These are phyloP conservation scores for Pachycephala philippinensis DNA, from an alignment of 2,113 vertebrate species.

Conservation along the genomic window DNA sequence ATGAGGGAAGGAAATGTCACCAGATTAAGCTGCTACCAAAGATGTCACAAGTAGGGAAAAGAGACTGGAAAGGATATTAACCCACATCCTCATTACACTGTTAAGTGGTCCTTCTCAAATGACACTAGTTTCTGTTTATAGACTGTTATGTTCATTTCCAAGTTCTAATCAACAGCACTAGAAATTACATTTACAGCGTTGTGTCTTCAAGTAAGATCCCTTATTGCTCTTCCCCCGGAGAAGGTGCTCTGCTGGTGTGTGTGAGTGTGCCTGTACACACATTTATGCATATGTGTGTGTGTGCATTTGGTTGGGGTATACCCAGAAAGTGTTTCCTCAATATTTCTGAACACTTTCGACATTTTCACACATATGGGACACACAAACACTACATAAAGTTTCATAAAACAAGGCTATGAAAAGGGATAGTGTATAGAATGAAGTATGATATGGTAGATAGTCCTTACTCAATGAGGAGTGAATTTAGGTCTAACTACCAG, in stretches of 20 bases:
- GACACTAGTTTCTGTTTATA: not conserved
- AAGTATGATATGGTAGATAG: slow-evolving; percentile 65
- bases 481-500: slow-evolving; percentile 73
- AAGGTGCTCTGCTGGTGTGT: not conserved
- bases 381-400: slow-evolving; percentile 9
- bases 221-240: not conserved
- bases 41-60: slow-evolving; percentile 17
- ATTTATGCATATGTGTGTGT: not conserved
- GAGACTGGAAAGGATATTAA: slow-evolving; percentile 7
- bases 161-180: not conserved
- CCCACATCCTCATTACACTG: not conserved
- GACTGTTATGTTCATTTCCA: not conserved
- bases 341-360: not conserved
- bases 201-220: not conserved
- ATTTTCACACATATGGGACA: not conserved
- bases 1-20: slow-evolving; percentile 12
- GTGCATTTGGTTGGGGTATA: not conserved
- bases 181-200: not conserved
- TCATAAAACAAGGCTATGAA: slow-evolving; percentile 23
- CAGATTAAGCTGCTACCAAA: not conserved
- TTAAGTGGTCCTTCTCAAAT: not conserved
- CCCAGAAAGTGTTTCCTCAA: not conserved
- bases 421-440: slow-evolving; percentile 45
- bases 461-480: slow-evolving; percentile 73
- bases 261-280: too few relatives aligned